Evolutionary conservation across 2,113 vertebrate genomes (phyloP), one percentile per base, ranked within the genome.

Genomic region (Alethe diademata): DNA sequence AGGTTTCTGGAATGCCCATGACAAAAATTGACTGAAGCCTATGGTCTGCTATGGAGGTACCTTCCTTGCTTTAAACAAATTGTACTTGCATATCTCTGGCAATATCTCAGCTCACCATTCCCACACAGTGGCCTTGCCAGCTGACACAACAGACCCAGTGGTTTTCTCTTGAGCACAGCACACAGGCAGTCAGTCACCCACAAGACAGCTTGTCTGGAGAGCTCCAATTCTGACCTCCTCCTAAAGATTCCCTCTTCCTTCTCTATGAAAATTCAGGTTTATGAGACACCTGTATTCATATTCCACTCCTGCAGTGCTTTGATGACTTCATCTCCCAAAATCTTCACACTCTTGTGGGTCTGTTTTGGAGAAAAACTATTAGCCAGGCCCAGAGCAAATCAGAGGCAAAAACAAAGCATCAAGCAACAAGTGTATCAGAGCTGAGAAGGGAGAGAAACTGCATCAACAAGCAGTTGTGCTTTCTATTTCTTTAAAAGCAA

Each of bases 1-100:
- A 94, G 91, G 23, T 73, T 94, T 87, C 87, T 94, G 90, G 92
- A 97, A 96, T 84, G 86, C 18, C 78, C 78, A 43, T 2, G 29
- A 62, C 75, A 91, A 71, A 85, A 89, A 79, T 1, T 8, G 45
- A 82, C 69, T 70, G 72, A 78, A 95, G 72, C 53, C 56, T 50
- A 28, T 0, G 1, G 15, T 84, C 54, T 86, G 69, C 56, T 53
- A 7, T 26, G 50, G 33, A 89, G 48, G 67, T 64, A 7, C 6
- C 47, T 45, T 64, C 29, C 11, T 42, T 22, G 42, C 50, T 81
- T 75, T 20, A n/a, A 86, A 56, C 61, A 48, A 84, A 71, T 38
- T 60, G 14, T 22, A 17, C 47, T 72, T 38, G 54, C 10, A 2
- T 8, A 17, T 53, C 43, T 92, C 67, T 69, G 65, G 65, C 51